A percentile compares a stretch with the other conserved stretches of the same genome.
Evolutionary conservation across 2,797 vertebrate species (phyloP).

Genomic region (Notamacropus eugenii): DNA sequence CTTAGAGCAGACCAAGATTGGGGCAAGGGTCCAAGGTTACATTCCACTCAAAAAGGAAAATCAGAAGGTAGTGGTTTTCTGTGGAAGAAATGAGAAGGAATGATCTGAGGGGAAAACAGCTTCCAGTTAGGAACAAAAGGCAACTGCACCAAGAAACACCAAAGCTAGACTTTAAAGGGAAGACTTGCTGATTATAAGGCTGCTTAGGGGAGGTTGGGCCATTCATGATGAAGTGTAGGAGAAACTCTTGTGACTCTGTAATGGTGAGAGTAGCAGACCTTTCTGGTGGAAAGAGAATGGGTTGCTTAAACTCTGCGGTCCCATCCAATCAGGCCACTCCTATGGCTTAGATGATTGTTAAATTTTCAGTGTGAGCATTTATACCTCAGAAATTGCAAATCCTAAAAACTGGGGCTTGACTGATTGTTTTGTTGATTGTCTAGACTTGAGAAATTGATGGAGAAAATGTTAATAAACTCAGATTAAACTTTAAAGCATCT

Average conservation of each 20-base stretch:
- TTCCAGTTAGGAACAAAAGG: neutral
- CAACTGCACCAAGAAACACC: neutral
- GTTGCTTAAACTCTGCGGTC: neutral
- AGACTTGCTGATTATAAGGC: neutral
- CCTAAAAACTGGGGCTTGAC: neutral
- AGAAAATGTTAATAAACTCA: neutral
- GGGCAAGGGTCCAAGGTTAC: neutral
- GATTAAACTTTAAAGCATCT: neutral
- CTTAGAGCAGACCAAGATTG: neutral
- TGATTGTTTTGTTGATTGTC: neutral
- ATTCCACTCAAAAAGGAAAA: neutral
- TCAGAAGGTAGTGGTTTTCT: neutral
- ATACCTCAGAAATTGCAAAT: neutral
- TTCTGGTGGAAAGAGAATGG: neutral
- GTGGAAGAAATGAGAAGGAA: neutral
- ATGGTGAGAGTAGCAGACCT: neutral
- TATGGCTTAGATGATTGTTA: neutral
- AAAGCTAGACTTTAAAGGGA: neutral
- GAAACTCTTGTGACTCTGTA: neutral
- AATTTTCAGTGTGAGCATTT: neutral
- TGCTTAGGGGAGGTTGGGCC: neutral
- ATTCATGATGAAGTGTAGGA: fast-evolving
- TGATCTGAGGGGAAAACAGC: neutral
- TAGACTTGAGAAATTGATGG: neutral
- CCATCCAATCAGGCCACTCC: neutral